Base-by-base conservation (phyloP, 2,797 vertebrate genomes). In the Lophotriccus pileatus region DNA sequence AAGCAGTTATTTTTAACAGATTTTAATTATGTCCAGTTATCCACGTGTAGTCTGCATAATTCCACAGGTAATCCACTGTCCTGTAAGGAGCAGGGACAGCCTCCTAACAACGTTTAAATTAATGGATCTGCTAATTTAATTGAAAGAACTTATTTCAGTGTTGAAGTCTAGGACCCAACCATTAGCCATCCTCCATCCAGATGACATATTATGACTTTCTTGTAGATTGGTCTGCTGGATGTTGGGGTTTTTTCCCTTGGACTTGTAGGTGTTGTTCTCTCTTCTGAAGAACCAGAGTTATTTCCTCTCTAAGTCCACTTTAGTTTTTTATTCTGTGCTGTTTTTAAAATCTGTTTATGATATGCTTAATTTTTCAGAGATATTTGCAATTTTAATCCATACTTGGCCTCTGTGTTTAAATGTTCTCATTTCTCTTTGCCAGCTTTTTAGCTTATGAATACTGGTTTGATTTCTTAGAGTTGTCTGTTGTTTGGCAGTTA, bases 401-500 rank as follows among this genome's bases (percentile, higher is more conserved):
- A 7, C 17, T 78, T 84, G 12, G 36, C 18, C 50, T 89, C 62
- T 83, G 3, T 60, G 12, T 86, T 94, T 84, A 50, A 78, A 68
- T 63, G 27, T 74, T 89, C 56, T 77, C 25, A 14, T 80, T 90
- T 86, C 22, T 86, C 79, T 66, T 72, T 72, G 58, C 60, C 22
- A 9, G 5, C 43, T 83, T 80, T 93, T 84, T 93, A 64, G 39
- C 44, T 44, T 75, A 27, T 63, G 73, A 72, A 34, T 76, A 25
- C 43, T 79, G 28, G 75, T 88, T 78, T 93, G 58, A 55, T 88
- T 93, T 91, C 58, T 58, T 63, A 66, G 62, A n/a, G 7, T 62
- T 73, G 46, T 80, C 73, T 91, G 66, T 88, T 94, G 43, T 91
- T 94, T 73, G 70, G 43, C 47, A 78, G 83, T 91, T 84, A 69